phyloP scores from a whole-genome alignment of 2,888 invertebrate genomes.

The Herminia tarsipennalis region DNA sequence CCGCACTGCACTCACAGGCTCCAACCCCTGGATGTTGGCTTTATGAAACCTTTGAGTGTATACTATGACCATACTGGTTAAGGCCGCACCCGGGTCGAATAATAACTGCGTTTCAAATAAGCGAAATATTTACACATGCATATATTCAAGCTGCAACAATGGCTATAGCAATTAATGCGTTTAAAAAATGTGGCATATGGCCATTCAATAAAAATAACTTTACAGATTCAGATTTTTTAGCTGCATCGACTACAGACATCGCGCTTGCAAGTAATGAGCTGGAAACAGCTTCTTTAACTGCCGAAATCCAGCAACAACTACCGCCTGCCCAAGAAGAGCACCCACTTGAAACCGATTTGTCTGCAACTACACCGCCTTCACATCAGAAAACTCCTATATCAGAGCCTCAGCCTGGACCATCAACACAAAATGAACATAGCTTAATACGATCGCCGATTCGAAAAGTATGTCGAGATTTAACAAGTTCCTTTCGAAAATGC shows the following conservation, averaged over 20 bases:
- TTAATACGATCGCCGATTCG: constrained; percentile 1
- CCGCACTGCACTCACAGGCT: constrained; percentile 7
- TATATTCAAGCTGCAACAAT: constrained; percentile 42
- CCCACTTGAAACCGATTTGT: background rate
- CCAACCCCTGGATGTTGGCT: constrained; percentile 27
- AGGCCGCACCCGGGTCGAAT: background rate
- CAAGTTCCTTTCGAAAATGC: constrained; percentile 1
- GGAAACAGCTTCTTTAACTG: background rate
- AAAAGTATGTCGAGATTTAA: constrained; percentile 1
- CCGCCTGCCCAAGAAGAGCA: background rate
- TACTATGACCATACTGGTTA: background rate
- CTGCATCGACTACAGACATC: constrained; percentile 36
- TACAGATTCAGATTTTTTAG: constrained; percentile 33
- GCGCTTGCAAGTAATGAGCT: background rate
- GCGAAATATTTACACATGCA: constrained; percentile 38
- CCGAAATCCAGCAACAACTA: background rate
- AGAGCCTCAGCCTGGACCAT: constrained; percentile 3
- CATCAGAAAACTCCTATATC: background rate
- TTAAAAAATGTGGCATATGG: constrained; percentile 38
- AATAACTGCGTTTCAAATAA: background rate
- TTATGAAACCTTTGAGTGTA: constrained; percentile 27
- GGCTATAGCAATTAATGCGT: constrained; percentile 37
- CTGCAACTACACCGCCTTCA: background rate
- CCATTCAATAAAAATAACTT: constrained; percentile 35
- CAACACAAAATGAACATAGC: background rate